Evolutionary conservation across 2,797 vertebrate species (phyloP).

Genomic region (Alosa sapidissima): DNA sequence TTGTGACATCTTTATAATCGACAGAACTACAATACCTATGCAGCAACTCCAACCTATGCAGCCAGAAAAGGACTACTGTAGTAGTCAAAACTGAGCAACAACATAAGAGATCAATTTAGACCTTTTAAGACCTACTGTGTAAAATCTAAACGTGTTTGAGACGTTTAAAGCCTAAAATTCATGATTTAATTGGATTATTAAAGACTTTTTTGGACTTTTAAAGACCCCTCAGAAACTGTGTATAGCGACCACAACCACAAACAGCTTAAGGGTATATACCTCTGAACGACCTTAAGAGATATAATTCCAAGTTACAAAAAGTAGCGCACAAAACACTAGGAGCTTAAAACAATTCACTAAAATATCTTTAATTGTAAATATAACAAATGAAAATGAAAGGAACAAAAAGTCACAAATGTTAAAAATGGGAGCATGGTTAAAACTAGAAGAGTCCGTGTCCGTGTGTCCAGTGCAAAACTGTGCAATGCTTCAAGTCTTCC

Average conservation of each 20-base stretch:
- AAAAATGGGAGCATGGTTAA: slow-evolving; percentile 48
- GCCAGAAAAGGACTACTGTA: too few relatives aligned
- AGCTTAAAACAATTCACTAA: slow-evolving; percentile 53
- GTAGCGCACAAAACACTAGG: background rate
- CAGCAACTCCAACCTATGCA: too few relatives aligned
- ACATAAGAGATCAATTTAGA: too few relatives aligned
- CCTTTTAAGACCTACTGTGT: too few relatives aligned
- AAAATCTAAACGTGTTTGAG: too few relatives aligned
- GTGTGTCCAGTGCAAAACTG: slow-evolving; percentile 50
- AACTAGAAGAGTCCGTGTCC: slow-evolving; percentile 46
- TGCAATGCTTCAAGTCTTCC: slow-evolving; percentile 46
- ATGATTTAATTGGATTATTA: too few relatives aligned
- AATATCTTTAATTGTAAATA: slow-evolving; percentile 56
- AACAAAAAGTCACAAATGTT: slow-evolving; percentile 49
- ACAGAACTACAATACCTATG: too few relatives aligned
- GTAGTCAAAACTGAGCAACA: too few relatives aligned
- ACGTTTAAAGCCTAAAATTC: too few relatives aligned
- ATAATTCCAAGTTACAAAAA: background rate
- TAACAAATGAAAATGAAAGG: slow-evolving; percentile 46
- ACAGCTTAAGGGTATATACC: background rate
- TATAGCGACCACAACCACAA: background rate
- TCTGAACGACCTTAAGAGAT: background rate
- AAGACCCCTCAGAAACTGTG: too few relatives aligned
- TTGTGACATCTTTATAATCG: too few relatives aligned
- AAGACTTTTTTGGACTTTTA: too few relatives aligned